phyloP scores from a whole-genome alignment of 2,113 vertebrate species.

The Tamias sibiricus region DNA sequence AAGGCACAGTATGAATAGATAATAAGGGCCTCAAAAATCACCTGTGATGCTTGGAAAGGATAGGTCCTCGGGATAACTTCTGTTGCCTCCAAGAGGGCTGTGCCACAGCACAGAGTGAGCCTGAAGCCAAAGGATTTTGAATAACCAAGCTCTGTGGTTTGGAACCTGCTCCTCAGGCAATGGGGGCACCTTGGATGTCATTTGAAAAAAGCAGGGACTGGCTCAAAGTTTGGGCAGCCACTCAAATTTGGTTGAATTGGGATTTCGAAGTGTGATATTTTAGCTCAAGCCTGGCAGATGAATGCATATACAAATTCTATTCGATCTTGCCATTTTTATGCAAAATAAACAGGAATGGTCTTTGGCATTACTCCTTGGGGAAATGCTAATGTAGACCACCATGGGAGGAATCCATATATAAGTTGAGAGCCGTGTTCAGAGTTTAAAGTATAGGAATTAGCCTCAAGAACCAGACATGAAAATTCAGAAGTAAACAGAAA shows the following conservation, averaged over 20 bases:
- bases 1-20: too few relatives aligned
- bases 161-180: neutral
- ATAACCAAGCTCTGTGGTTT: neutral
- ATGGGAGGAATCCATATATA: neutral
- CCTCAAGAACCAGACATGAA: neutral
- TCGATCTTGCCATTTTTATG: constrained; percentile 55
- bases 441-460: neutral
- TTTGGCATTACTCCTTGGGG: constrained; percentile 39
- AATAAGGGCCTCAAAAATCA: too few relatives aligned
- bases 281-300: constrained; percentile 55
- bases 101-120: neutral
- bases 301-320: constrained; percentile 66
- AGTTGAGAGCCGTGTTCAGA: constrained; percentile 21
- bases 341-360: constrained; percentile 51
- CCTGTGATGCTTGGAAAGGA: too few relatives aligned
- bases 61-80: neutral
- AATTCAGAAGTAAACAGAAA: neutral
- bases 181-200: neutral
- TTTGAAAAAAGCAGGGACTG: neutral
- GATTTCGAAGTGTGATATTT: constrained; percentile 71
- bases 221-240: constrained; percentile 39
- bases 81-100: neutral
- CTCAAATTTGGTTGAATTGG: constrained; percentile 51
- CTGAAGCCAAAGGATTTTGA: neutral
- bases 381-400: constrained; percentile 38